Evolutionary conservation across 2,797 vertebrate genomes (phyloP).

Genomic region (Cirrhinus molitorella): DNA sequence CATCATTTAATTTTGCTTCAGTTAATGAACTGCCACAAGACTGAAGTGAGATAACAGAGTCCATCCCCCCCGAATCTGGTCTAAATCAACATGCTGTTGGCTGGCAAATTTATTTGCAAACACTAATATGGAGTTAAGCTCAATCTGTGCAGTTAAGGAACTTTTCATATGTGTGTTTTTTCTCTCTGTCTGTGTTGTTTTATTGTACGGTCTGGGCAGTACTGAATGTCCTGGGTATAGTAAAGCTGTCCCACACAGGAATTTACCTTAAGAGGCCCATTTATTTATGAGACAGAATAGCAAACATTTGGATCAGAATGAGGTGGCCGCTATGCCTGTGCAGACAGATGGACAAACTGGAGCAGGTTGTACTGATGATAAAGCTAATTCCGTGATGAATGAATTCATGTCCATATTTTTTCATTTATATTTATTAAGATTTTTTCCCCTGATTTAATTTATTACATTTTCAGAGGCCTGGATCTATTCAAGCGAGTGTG

Average conservation of each 20-base stretch:
- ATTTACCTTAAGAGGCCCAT: constrained; percentile 56
- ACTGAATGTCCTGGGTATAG: constrained; percentile 46
- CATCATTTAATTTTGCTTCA: constrained; percentile 52
- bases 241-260: constrained; percentile 55
- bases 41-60: constrained; percentile 65
- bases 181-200: constrained; percentile 54
- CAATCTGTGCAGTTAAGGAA: constrained; percentile 46
- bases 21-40: constrained; percentile 46
- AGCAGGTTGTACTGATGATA: constrained; percentile 12
- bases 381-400: constrained; percentile 9
- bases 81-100: constrained; percentile 70
- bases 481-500: background rate
- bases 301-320: constrained; percentile 46
- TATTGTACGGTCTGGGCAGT: constrained; percentile 32
- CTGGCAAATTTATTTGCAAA: constrained; percentile 71
- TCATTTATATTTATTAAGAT: constrained; percentile 1
- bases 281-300: constrained; percentile 45
- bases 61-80: constrained; percentile 70
- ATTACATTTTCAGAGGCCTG: constrained; percentile 24
- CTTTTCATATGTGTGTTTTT: constrained; percentile 49
- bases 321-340: constrained; percentile 4
- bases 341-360: constrained; percentile 33
- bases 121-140: constrained; percentile 58
- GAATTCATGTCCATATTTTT: constrained; percentile 15
- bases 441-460: background rate